Evolutionary conservation across 2,888 invertebrate species (phyloP).

Genomic region (Elegia similella): DNA sequence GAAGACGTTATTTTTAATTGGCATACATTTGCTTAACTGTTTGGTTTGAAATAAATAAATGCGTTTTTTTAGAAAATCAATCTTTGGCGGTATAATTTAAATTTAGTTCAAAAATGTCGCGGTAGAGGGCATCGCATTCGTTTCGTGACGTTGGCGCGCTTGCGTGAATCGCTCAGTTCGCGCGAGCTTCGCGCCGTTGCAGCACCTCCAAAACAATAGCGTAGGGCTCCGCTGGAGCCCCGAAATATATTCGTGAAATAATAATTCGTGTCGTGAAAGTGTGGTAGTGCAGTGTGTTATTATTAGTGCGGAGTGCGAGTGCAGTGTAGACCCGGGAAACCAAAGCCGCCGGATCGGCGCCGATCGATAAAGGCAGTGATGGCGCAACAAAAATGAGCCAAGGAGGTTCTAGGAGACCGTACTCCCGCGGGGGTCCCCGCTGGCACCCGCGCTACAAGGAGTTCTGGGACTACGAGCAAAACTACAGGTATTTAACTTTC

Average conservation of each 20-base stretch:
- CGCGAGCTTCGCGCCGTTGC: slow-evolving; percentile 63
- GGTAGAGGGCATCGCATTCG: slow-evolving; percentile 42
- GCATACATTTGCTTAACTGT: not conserved
- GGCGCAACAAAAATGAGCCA: slow-evolving; percentile 73
- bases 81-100: slow-evolving; percentile 65
- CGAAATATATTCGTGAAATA: slow-evolving; percentile 33
- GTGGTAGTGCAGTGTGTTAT: slow-evolving; percentile 57
- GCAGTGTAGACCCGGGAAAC: slow-evolving; percentile 36
- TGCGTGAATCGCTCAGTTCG: slow-evolving; percentile 50
- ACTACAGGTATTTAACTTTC: slow-evolving; percentile 56
- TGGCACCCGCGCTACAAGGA: slow-evolving; percentile 79
- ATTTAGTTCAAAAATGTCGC: slow-evolving; percentile 36
- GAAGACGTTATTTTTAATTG: slow-evolving; percentile 23
- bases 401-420: slow-evolving; percentile 72
- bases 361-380: slow-evolving; percentile 64
- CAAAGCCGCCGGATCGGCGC: slow-evolving; percentile 46
- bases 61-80: not conserved
- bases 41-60: not conserved
- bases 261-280: slow-evolving; percentile 38
- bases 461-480: slow-evolving; percentile 78
- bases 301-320: slow-evolving; percentile 33
- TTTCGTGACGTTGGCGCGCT: slow-evolving; percentile 53
- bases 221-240: slow-evolving; percentile 48
- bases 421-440: slow-evolving; percentile 73
- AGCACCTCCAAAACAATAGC: slow-evolving; percentile 55